Percentiles rank a stretch among this genome's conserved stretches.
These are phyloP conservation scores for Otus sunia DNA, from an alignment of 2,113 vertebrate genomes.

Conservation along the genomic window DNA sequence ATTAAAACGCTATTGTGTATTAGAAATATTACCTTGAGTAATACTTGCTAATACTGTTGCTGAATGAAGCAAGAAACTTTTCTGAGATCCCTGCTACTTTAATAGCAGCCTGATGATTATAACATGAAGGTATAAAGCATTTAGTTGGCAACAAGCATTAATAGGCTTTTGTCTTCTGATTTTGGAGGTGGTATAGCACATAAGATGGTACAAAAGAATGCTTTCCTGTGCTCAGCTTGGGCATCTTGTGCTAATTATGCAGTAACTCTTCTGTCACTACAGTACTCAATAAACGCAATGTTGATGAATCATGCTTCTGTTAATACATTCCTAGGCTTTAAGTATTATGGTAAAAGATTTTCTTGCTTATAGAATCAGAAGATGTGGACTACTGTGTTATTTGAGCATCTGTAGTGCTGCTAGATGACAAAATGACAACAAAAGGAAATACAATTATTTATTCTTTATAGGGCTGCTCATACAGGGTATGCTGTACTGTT, in stretches of 20 bases:
- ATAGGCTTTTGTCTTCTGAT: neutral
- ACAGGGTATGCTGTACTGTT: neutral
- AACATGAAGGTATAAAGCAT: neutral
- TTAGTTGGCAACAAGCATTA: neutral
- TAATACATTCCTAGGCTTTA: neutral
- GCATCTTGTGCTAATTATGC: neutral
- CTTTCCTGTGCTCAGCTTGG: neutral
- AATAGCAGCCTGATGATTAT: neutral
- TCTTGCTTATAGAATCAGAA: neutral
- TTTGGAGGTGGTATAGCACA: neutral
- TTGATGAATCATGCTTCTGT: neutral
- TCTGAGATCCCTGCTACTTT: neutral
- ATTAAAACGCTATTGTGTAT: neutral
- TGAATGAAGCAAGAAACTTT: neutral
- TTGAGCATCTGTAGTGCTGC: neutral
- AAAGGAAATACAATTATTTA: neutral
- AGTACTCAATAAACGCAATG: neutral
- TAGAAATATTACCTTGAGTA: neutral
- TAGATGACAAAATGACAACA: neutral
- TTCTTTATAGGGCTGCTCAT: neutral
- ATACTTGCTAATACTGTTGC: neutral
- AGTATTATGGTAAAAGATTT: neutral
- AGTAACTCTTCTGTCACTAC: neutral
- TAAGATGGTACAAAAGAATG: neutral
- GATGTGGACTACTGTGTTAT: fast-evolving